These are phyloP conservation scores for Gymnodraco acuticeps DNA, from an alignment of 2,797 vertebrate species.

Conservation along the genomic window DNA sequence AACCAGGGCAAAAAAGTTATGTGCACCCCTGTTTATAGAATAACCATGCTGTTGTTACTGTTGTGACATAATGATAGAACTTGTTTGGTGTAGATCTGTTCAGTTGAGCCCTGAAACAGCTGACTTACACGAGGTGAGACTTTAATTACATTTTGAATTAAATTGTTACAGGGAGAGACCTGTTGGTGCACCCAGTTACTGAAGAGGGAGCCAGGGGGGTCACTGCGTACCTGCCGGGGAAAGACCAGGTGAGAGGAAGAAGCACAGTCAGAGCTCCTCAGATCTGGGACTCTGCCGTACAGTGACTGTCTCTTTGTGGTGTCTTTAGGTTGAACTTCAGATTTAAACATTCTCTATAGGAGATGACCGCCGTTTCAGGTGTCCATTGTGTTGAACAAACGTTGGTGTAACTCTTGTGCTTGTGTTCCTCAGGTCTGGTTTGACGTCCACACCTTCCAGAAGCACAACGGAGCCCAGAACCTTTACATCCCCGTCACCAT, in stretches of 20 bases:
- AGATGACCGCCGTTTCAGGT: too few species aligned
- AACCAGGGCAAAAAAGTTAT: too few species aligned
- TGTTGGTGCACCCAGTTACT: slow-evolving; percentile 92
- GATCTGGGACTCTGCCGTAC: neutral
- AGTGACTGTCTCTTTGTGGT: too few species aligned
- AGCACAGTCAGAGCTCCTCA: neutral
- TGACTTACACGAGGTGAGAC: neutral
- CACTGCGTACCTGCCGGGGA: slow-evolving; percentile 91
- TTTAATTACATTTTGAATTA: neutral
- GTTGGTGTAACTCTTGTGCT: neutral
- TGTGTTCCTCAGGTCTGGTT: slow-evolving; percentile 90
- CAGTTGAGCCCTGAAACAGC: neutral
- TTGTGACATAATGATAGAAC: neutral
- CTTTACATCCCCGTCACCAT: slow-evolving; percentile 92
- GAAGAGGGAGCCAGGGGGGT: slow-evolving; percentile 89
- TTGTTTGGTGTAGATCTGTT: neutral
- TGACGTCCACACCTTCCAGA: slow-evolving; percentile 89
- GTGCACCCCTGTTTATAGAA: too few species aligned
- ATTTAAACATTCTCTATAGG: too few species aligned
- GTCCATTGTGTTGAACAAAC: neutral
- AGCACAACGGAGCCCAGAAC: slow-evolving; percentile 88
- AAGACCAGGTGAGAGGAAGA: slow-evolving; percentile 84
- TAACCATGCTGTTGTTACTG: neutral
- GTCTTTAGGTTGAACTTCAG: neutral
- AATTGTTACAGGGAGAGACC: slow-evolving; percentile 82